Conservation (phyloP, 2,888 invertebrate species). For the Dryococelus australis region DNA sequence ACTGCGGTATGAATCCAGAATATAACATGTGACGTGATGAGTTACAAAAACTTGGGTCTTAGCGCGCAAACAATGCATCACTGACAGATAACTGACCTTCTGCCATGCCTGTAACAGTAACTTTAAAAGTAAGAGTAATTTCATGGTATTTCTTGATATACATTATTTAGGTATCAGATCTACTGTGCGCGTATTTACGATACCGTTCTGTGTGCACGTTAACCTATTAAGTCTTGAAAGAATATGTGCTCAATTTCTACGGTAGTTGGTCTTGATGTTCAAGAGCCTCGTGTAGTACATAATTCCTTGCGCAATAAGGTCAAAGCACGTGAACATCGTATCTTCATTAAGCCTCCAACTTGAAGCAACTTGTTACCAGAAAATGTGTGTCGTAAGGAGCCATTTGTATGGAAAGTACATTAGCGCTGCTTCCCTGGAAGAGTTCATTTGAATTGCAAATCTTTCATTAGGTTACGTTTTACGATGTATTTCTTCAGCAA, state of each 20-base stretch:
- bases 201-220: too few species aligned
- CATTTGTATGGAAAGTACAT: conserved; percentile 16
- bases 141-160: too few species aligned
- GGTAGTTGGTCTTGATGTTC: neutral
- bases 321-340: neutral
- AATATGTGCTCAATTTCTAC: neutral
- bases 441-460: neutral
- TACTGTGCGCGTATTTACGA: too few species aligned
- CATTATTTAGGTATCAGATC: too few species aligned
- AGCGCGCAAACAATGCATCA: too few species aligned
- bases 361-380: neutral
- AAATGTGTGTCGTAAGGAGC: neutral
- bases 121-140: too few species aligned
- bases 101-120: too few species aligned
- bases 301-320: neutral
- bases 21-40: too few species aligned
- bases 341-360: neutral
- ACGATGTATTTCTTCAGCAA: neutral
- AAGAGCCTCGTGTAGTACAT: neutral
- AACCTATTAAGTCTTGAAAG: neutral
- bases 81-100: too few species aligned
- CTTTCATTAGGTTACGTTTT: neutral
- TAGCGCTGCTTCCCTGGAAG: neutral
- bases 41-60: too few species aligned
- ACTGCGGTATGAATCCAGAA: too few species aligned